Percentiles rank a stretch among this genome's conserved stretches.
These are phyloP conservation scores for Xestobium rufovillosum DNA, from an alignment of 2,888 invertebrate species.

Conservation along the genomic window DNA sequence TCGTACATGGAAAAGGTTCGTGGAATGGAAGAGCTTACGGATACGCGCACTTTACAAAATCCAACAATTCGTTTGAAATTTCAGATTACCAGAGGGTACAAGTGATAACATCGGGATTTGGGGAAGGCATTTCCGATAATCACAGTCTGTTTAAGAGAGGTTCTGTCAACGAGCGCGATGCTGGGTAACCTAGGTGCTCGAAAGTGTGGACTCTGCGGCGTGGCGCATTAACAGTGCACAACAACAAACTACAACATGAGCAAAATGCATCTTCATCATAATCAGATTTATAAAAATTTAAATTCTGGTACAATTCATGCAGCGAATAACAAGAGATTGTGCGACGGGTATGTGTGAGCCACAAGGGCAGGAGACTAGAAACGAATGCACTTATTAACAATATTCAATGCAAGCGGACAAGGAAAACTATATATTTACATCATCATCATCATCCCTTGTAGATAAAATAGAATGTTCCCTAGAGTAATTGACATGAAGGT, in stretches of 20 bases:
- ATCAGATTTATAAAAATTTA: constrained; percentile 38
- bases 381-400: constrained; percentile 15
- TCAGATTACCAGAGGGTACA: constrained; percentile 23
- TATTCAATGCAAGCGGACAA: constrained; percentile 23
- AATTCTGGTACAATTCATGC: constrained; percentile 39
- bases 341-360: constrained; percentile 34
- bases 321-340: constrained; percentile 38
- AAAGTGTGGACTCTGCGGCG: constrained; percentile 40
- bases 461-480: constrained; percentile 66
- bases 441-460: too few relatives aligned
- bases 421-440: constrained; percentile 24
- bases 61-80: constrained; percentile 15
- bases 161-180: constrained; percentile 38
- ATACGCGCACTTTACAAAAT: constrained; percentile 25
- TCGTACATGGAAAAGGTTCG: constrained; percentile 30
- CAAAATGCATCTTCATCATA: constrained; percentile 39
- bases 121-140: constrained; percentile 47
- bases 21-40: constrained; percentile 27
- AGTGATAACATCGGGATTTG: constrained; percentile 35
- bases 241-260: constrained; percentile 42
- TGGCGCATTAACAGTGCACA: constrained; percentile 42
- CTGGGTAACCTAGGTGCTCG: constrained; percentile 27
- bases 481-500: constrained; percentile 77
- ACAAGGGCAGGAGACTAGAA: constrained; percentile 22
- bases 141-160: constrained; percentile 45